phyloP scores from a whole-genome alignment of 2,888 invertebrate genomes.

The Synanthedon tipuliformis region DNA sequence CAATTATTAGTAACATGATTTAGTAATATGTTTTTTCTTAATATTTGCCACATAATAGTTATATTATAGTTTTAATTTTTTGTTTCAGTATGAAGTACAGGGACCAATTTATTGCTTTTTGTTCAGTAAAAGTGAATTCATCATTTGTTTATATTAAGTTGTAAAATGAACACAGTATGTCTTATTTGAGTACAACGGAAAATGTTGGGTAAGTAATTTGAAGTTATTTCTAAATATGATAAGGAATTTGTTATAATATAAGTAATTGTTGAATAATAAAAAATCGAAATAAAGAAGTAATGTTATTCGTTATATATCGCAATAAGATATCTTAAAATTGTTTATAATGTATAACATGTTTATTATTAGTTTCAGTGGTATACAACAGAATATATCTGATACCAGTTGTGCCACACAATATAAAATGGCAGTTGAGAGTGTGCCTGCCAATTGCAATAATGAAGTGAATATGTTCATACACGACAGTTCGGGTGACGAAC shows the following conservation, averaged over 20 bases:
- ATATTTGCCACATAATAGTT: not conserved
- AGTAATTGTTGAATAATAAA: no score
- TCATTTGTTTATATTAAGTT: slow-evolving; percentile 40
- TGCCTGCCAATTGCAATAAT: slow-evolving; percentile 43
- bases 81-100: slow-evolving; percentile 51
- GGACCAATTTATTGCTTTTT: slow-evolving; percentile 45
- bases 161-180: slow-evolving; percentile 66
- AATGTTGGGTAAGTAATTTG: slow-evolving; percentile 57
- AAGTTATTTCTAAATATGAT: no score
- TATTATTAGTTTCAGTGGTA: slow-evolving; percentile 54
- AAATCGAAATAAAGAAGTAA: no score
- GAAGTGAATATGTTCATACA: slow-evolving; percentile 59
- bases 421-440: slow-evolving; percentile 62
- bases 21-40: not conserved
- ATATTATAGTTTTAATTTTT: slow-evolving; percentile 1
- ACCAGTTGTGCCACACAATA: slow-evolving; percentile 63
- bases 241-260: no score
- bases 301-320: no score
- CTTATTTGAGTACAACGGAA: slow-evolving; percentile 67
- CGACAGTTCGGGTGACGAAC: slow-evolving; percentile 55
- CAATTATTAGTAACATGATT: no score
- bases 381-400: slow-evolving; percentile 65
- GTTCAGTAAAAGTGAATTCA: slow-evolving; percentile 20
- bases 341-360: not conserved
- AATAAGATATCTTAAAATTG: no score